Evolutionary conservation across 2,113 vertebrate genomes (phyloP).

Genomic region (Sinocyclocheilus grahami): DNA sequence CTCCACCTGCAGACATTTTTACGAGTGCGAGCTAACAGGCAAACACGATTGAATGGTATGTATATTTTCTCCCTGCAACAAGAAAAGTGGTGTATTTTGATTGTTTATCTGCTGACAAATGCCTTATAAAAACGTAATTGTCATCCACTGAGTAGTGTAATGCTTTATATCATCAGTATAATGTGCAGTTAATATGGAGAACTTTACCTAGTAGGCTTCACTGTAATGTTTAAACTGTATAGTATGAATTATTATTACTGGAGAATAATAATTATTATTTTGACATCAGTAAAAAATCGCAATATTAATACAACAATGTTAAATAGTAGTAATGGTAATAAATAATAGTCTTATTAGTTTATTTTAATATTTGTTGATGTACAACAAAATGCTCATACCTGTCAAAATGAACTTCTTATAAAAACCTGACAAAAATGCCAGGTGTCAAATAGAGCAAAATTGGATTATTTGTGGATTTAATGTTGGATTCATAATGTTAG

Average conservation of each 20-base stretch:
- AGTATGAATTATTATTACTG: not conserved
- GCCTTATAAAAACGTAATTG: not conserved
- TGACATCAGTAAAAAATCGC: not conserved
- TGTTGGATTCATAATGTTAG: not conserved
- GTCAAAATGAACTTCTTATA: not conserved
- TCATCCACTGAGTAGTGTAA: not conserved
- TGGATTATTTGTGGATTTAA: not conserved
- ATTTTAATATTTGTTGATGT: not conserved
- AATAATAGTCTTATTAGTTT: not conserved
- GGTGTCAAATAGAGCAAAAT: not conserved
- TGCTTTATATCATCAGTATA: not conserved
- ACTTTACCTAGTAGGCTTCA: not conserved
- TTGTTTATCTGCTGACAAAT: not conserved
- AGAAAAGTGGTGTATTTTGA: not conserved
- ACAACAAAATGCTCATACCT: not conserved
- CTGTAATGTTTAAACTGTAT: not conserved
- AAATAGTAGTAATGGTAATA: not conserved
- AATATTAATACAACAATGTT: not conserved
- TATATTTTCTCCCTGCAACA: conserved; percentile 56
- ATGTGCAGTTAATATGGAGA: not conserved
- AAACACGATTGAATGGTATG: conserved; percentile 98
- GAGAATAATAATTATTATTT: not conserved
- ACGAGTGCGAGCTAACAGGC: conserved; percentile 96
- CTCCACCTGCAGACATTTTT: conserved; percentile 87
- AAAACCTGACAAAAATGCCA: not conserved